These are phyloP conservation scores for Latrodectus geometricus DNA, from an alignment of 1,140 invertebrate species.

Conservation along the genomic window DNA sequence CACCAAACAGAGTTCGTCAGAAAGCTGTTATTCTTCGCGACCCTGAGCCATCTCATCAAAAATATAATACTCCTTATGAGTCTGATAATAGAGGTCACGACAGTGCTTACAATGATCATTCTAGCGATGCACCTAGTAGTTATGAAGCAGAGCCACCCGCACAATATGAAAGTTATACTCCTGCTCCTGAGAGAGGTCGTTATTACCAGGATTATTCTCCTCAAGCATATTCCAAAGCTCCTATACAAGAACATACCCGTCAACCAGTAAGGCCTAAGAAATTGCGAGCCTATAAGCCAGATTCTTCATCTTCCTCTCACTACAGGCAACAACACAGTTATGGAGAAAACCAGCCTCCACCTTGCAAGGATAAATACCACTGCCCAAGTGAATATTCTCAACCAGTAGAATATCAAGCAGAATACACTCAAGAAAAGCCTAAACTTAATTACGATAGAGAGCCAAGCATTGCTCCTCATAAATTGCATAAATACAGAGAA, in stretches of 20 bases:
- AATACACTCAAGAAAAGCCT: neutral
- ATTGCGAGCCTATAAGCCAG: too few species aligned
- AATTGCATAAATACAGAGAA: neutral
- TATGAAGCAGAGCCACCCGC: neutral
- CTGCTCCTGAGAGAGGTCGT: neutral
- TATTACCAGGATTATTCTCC: neutral
- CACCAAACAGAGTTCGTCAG: neutral
- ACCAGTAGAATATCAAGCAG: neutral
- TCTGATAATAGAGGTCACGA: neutral
- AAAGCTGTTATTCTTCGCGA: slow-evolving; percentile 3
- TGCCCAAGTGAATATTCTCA: neutral
- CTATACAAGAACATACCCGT: neutral
- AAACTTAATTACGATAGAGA: neutral
- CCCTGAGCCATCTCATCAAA: neutral
- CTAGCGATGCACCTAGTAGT: neutral
- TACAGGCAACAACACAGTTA: neutral
- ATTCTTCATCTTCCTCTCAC: too few species aligned
- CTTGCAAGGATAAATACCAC: neutral
- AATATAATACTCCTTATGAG: neutral
- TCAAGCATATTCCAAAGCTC: neutral
- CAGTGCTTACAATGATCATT: neutral
- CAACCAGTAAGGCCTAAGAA: neutral
- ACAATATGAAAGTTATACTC: neutral
- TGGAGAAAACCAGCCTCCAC: neutral
- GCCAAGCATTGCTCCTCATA: neutral